These are phyloP conservation scores for Phaethornis superciliosus DNA, from an alignment of 2,113 vertebrate genomes.

Conservation along the genomic window DNA sequence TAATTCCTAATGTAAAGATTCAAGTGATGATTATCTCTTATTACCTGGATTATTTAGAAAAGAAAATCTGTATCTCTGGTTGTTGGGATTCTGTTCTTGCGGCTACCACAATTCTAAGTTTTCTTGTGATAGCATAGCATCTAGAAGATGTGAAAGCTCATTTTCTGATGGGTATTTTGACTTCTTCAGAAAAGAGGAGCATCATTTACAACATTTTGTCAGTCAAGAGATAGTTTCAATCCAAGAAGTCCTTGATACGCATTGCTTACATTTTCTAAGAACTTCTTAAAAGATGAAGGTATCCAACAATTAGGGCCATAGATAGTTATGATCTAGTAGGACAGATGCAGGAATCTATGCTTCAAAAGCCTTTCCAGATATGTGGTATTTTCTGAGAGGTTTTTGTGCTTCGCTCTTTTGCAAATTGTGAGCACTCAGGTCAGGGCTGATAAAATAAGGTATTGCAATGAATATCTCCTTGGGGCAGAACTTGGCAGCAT, in stretches of 20 bases:
- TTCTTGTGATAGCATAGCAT: accelerated
- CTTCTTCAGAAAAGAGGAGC: background rate
- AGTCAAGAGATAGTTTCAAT: background rate
- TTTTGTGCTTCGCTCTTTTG: constrained; percentile 11
- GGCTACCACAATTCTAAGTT: background rate
- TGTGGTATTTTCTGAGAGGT: background rate
- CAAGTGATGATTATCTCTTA: background rate
- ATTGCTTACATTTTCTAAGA: background rate
- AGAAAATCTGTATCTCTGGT: background rate
- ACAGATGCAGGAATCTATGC: background rate
- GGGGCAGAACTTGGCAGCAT: background rate
- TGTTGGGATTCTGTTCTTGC: background rate
- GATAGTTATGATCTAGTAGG: background rate
- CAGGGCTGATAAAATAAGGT: background rate
- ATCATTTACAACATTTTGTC: background rate
- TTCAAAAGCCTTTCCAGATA: background rate
- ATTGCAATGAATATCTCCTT: background rate
- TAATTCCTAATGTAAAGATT: background rate
- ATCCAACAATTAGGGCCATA: background rate
- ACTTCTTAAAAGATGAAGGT: background rate
- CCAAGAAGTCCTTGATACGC: background rate
- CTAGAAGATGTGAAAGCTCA: background rate
- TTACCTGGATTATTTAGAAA: background rate
- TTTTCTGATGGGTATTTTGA: background rate
- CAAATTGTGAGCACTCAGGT: background rate